Evolutionary conservation across 1,140 invertebrate species (phyloP).

Genomic region (Arctopsyche grandis): DNA sequence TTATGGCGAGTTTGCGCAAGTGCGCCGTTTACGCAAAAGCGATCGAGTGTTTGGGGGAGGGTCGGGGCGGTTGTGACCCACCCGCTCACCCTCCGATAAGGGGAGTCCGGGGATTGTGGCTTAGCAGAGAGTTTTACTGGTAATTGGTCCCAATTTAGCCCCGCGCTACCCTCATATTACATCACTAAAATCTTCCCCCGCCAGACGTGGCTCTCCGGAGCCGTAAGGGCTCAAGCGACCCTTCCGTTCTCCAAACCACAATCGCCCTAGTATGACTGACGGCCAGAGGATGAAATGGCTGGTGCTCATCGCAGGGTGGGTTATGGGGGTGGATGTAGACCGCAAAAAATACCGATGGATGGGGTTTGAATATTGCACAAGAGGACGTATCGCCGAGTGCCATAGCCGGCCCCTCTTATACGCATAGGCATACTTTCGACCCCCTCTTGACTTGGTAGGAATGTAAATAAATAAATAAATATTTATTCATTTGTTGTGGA

Average conservation of each 20-base stretch:
- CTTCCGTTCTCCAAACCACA: constrained; percentile 28
- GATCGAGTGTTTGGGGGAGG: not conserved
- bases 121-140: constrained; percentile 72
- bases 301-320: constrained; percentile 17
- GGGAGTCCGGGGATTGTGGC: constrained; percentile 57
- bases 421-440: no score
- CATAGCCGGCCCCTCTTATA: not conserved
- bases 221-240: constrained; percentile 55
- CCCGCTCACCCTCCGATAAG: not conserved
- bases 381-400: constrained; percentile 44
- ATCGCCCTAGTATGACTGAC: constrained; percentile 2
- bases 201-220: constrained; percentile 19
- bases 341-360: constrained; percentile 48
- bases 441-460: no score
- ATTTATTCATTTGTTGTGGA: no score
- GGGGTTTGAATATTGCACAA: constrained; percentile 54
- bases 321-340: not conserved
- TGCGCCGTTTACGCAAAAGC: constrained; percentile 1
- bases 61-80: not conserved
- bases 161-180: constrained; percentile 55
- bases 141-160: constrained; percentile 76
- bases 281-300: not conserved
- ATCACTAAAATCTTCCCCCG: constrained; percentile 56
- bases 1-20: constrained; percentile 16
- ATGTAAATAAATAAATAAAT: no score